A percentile compares a stretch with the other conserved stretches of the same genome.
phyloP scores from a whole-genome alignment of 2,888 invertebrate species.

The Agrotis segetum region DNA sequence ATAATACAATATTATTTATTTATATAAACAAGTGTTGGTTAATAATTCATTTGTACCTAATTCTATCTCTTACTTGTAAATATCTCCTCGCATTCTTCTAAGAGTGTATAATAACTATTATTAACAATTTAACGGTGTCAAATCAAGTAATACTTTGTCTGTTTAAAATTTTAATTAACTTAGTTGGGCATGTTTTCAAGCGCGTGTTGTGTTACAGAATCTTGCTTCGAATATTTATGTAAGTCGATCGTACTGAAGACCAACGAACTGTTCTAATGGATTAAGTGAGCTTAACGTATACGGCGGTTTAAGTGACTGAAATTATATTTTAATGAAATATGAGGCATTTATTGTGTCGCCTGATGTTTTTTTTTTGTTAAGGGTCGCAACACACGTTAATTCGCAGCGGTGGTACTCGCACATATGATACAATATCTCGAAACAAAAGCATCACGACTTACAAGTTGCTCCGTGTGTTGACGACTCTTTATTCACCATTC shows the following conservation, averaged over 20 bases:
- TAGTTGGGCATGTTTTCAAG: slow-evolving; percentile 43
- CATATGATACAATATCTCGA: slow-evolving; percentile 6
- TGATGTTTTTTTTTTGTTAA: slow-evolving; percentile 15
- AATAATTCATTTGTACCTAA: neutral
- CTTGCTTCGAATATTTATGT: slow-evolving; percentile 48
- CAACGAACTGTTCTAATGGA: slow-evolving; percentile 51
- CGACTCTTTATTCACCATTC: slow-evolving; percentile 64
- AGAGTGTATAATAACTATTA: neutral
- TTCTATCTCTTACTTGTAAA: slow-evolving; percentile 6
- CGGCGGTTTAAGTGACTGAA: slow-evolving; percentile 61
- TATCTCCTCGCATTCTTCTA: neutral
- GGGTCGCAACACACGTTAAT: slow-evolving; percentile 20
- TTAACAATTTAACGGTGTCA: neutral
- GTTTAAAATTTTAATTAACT: neutral
- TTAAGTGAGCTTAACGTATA: slow-evolving; percentile 41
- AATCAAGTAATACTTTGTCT: too few species aligned
- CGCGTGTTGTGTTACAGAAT: slow-evolving; percentile 33
- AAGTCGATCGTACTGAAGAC: slow-evolving; percentile 47
- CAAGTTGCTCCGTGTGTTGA: slow-evolving; percentile 5
- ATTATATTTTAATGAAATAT: slow-evolving; percentile 58
- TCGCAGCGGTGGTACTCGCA: slow-evolving; percentile 9
- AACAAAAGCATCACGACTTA: slow-evolving; percentile 11
- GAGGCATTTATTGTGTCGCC: slow-evolving; percentile 60
- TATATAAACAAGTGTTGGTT: neutral
- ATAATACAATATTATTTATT: neutral